Base-by-base conservation (phyloP, 2,797 vertebrate genomes). In the Characodon lateralis region DNA sequence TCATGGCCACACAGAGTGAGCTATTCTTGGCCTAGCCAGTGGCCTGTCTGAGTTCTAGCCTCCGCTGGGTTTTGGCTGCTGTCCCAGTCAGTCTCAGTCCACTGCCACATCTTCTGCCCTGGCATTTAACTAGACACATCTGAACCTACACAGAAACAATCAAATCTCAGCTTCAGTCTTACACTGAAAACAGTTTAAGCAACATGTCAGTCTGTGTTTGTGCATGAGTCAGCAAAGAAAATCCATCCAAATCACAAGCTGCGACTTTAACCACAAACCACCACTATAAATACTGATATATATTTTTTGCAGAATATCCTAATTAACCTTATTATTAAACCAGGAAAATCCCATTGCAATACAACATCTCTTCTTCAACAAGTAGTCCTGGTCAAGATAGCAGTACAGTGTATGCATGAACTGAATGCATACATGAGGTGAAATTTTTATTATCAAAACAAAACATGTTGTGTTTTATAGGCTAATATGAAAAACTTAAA, bases 11-110 rank as follows among this genome's bases (percentile, higher is more conserved):
- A 74, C 78, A 69, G 50, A 81, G 5, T 55, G 39, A 81, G 82
- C 89, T 92, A 89, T 92, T 90, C 84, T 90, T 84, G 72, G 88
- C 89, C 81, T 82, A 85, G 86, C 88, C 83, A 78, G 87, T 88
- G 86, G 88, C 87, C 82, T 87, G 89, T 89, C 89, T 90, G 82
- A 87, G 89, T 89, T 85, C 84, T 90, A 82, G 83, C 77, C 89
- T 89, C 82, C 84, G 82, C 88, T 87, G 84, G 83, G 80, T 89
- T 89, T 88, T 92, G 91, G 88, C 88, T 83, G 81, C 80, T 77
- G 83, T 93, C 91, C 90, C 88, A 90, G 88, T 71, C 76, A 73
- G 84, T 89, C 92, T 88, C 78, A 89, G 89, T 89, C 86, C 81
- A 81, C 85, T 81, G 90, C 84, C 85, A 86, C 86, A 89, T 88